Conservation (phyloP, 2,113 vertebrate genomes). For the Bufo gargarizans region DNA sequence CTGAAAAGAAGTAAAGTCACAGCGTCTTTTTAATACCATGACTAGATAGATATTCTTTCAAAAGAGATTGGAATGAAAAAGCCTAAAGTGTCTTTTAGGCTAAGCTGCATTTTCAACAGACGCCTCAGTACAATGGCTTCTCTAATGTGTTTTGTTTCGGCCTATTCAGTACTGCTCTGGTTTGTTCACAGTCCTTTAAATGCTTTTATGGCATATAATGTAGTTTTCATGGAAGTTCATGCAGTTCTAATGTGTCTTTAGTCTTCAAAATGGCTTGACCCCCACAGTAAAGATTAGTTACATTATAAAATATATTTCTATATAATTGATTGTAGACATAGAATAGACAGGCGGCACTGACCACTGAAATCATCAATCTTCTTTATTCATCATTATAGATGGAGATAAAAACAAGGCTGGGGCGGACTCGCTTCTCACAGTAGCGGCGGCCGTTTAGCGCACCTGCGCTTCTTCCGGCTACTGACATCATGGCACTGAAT, state of each 20-base stretch:
- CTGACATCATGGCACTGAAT: too few relatives aligned
- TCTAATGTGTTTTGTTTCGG: conserved; percentile 28
- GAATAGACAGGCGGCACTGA: too few relatives aligned
- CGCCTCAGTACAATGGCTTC: conserved; percentile 26
- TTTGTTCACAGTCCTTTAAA: conserved; percentile 31
- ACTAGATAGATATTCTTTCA: neutral
- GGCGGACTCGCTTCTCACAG: too few relatives aligned
- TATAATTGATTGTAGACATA: too few relatives aligned
- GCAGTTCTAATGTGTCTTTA: conserved; percentile 12
- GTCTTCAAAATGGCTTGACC: conserved; percentile 7
- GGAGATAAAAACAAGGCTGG: too few relatives aligned
- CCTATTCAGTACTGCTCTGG: neutral
- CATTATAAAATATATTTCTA: too few relatives aligned
- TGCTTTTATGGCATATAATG: conserved; percentile 15
- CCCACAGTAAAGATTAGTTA: neutral
- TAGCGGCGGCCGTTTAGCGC: too few relatives aligned
- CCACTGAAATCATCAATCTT: too few relatives aligned
- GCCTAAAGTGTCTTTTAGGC: neutral
- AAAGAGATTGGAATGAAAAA: neutral
- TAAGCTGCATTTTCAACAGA: conserved; percentile 30
- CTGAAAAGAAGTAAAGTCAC: conserved; percentile 4
- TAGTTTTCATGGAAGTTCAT: conserved; percentile 1
- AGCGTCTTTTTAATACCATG: neutral
- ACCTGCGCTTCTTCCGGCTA: too few relatives aligned
- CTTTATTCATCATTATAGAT: too few relatives aligned